These are phyloP conservation scores for Tachina fera DNA, from an alignment of 2,888 invertebrate genomes.

Conservation along the genomic window DNA sequence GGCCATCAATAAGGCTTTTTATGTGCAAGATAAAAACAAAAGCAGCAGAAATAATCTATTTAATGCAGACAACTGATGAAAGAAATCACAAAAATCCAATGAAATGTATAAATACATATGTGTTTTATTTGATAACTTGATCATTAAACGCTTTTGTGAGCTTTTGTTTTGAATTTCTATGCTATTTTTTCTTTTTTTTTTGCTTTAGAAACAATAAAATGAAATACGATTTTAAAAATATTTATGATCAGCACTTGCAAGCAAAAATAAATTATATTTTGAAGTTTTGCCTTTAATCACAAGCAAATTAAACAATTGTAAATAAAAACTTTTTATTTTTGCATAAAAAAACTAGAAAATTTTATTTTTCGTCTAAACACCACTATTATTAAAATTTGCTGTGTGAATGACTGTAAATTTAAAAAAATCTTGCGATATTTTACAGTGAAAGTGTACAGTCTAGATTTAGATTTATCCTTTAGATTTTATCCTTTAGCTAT, in stretches of 20 bases:
- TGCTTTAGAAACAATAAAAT: background rate
- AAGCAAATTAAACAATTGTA: too few relatives aligned
- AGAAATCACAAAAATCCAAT: constrained; percentile 11
- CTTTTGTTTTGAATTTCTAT: constrained; percentile 6
- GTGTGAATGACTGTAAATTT: too few relatives aligned
- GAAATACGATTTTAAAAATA: constrained; percentile 37
- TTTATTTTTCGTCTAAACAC: too few relatives aligned
- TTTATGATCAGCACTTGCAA: constrained; percentile 6
- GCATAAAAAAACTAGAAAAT: too few relatives aligned
- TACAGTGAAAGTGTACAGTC: too few relatives aligned
- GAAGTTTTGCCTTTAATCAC: background rate
- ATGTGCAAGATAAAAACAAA: constrained; percentile 28
- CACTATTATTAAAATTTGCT: too few relatives aligned
- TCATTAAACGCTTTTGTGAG: constrained; percentile 27
- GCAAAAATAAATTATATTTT: background rate
- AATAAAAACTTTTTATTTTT: too few relatives aligned
- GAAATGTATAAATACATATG: background rate
- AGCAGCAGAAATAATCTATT: constrained; percentile 26
- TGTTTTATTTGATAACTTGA: constrained; percentile 13
- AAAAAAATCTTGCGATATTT: too few relatives aligned
- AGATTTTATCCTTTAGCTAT: too few relatives aligned
- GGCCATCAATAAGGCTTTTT: constrained; percentile 2
- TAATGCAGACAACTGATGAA: background rate
- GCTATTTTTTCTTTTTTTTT: background rate
- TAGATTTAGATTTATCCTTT: too few relatives aligned